Percentiles rank a stretch among this genome's conserved stretches.
Conservation (phyloP, 2,888 invertebrate genomes). For the Pilophorus perplexus region DNA sequence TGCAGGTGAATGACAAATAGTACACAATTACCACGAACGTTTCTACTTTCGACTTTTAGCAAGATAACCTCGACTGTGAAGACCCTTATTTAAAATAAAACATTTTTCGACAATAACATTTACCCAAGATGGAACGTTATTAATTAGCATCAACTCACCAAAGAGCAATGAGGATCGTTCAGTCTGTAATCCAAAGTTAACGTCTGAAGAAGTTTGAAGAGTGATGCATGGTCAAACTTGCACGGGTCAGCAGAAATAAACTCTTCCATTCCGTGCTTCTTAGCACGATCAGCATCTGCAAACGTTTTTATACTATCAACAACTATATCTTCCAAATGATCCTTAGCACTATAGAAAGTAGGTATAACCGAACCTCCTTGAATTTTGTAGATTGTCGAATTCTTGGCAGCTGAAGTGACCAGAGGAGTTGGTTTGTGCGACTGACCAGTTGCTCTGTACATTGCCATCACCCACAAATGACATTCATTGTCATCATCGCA, state of each 20-base stretch:
- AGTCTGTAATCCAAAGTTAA: constrained; percentile 91
- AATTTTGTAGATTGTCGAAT: constrained; percentile 79
- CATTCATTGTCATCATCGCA: constrained; percentile 97
- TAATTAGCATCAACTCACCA: constrained; percentile 66
- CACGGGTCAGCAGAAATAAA: constrained; percentile 99
- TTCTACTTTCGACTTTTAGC: too few relatives aligned
- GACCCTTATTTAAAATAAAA: too few relatives aligned
- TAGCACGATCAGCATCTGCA: constrained; percentile 86
- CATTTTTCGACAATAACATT: constrained; percentile 13
- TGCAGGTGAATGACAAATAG: too few relatives aligned
- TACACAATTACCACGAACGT: too few relatives aligned
- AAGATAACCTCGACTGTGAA: too few relatives aligned
- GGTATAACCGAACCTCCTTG: too few relatives aligned
- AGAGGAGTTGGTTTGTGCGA: constrained; percentile 98
- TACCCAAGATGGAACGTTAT: neutral
- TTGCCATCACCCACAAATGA: constrained; percentile 98
- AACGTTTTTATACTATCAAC: neutral
- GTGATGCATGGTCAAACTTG: constrained; percentile 89
- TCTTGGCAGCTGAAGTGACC: constrained; percentile 77
- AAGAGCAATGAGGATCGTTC: constrained; percentile 95
- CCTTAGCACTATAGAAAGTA: too few relatives aligned
- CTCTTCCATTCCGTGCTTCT: constrained; percentile 99
- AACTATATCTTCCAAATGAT: neutral
- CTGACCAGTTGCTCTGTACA: constrained; percentile 99
- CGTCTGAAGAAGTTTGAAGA: constrained; percentile 90